Evolutionary conservation across 2,113 vertebrate genomes (phyloP), one percentile per base, ranked within the genome.

Genomic region (Ciconia stormi): DNA sequence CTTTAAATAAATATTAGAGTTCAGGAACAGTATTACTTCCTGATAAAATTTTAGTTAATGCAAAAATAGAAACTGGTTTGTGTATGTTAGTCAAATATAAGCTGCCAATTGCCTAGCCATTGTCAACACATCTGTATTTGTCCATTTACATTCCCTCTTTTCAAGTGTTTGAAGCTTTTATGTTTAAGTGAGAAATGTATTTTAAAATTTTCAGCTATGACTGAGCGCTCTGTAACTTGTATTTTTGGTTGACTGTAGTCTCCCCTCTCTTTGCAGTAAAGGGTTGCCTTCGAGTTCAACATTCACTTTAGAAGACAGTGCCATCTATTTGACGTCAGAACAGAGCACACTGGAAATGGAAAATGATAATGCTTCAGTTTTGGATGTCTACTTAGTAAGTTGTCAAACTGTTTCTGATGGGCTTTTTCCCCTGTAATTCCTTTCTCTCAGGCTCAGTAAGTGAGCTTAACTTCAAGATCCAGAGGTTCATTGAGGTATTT

Each of bases 331-430:
- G 97, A 99, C 98, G 6, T 99, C 99, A 21, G 99, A 99, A 96
- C 98, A 99, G 92, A 99, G 98, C 93, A 98, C 99, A 55, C 69
- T 99, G 98, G 99, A 99, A 91, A 98, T 95, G 10, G 99, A 99
- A 95, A 98, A 98, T 15, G 99, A 99, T 55, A 99, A 99, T 22
- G 98, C 98, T 79, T 99, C 99, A 1, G 98, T 99, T 93, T 98
- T 99, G 15, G 99, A 99, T 25, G 98, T 99, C 89, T 99, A 99
- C 94, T 98, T 99, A 98, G 99, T 99, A 96, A 99, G 99, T 98
- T 82, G 27, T 40, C 56, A 59, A 25, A 65, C 59, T 82, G 17
- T 26, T 91, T 92, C 38, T 65, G 49, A 66, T 80, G 22, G 22
- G 16, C 36, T 46, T 77, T 89, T 38, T 58, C 38, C 16, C 16